Evolutionary conservation across 2,888 invertebrate genomes (phyloP), one percentile per base, ranked within the genome.

Genomic region (Thereva nobilitata): DNA sequence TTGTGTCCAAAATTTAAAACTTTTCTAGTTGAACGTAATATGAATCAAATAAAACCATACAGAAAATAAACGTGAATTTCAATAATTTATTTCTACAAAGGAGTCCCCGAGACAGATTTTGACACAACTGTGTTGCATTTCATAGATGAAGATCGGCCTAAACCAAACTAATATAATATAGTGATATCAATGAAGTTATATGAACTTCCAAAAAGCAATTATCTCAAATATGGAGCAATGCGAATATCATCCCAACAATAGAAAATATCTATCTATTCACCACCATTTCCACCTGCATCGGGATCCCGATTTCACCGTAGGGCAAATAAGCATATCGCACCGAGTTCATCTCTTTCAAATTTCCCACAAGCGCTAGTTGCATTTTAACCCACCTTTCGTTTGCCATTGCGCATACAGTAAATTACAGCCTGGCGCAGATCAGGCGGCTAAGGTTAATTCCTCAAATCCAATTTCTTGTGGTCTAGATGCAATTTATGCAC

Each of bases 401-500:
- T 23, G 23, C 23, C 35, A 64, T 45, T 47, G 54, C 52, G 63
- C 54, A 44, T 54, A 64, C 55, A 64, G 54, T 64, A 54, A 54
- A 55, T 64, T 53, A 64, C 38, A 64, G 64, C 45, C 53, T 45
- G 64, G 44, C 44, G 45, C 44, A 53, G 42, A 44, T 44, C 64
- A 64, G 64, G 53, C 64, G 53, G 23, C 55, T 45, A 23, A 64
- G 64, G 64, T 64, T 64, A 64, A 64, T 64, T 64, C 55, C 64
- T 64, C 54, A 64, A 64, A 64, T 54, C 45, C 64, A 54, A 64
- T 47, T 64, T 64, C 54, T 54, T 64, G 54, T 64, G 54, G 54
- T 64, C 64, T 64, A 64, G 55, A 64, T 64, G 54, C 64, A 64
- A 64, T 64, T 55, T 64, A 64, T 64, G 38, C 53, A 47, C 55